Evolutionary conservation across 2,113 vertebrate species (phyloP).

Genomic region (Gasterosteus aculeatus): DNA sequence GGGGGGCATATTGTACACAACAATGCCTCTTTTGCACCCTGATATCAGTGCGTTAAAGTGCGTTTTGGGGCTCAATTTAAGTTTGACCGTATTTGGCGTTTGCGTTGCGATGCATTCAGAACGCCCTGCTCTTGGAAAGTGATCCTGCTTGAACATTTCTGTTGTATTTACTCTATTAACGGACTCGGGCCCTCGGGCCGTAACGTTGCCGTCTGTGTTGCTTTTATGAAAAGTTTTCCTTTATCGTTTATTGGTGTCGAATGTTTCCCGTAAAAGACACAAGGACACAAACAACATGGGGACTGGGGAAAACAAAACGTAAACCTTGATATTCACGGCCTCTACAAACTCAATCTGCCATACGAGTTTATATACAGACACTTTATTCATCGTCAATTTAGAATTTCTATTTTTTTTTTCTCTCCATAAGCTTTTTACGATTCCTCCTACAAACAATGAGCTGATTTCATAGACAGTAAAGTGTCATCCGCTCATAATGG

Average conservation of each 20-base stretch:
- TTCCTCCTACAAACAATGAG: background rate
- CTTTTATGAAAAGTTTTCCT: constrained; percentile 54
- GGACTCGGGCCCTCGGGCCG: constrained; percentile 40
- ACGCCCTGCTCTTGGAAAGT: constrained; percentile 1
- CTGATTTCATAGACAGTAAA: background rate
- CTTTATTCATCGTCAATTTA: background rate
- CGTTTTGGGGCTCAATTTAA: background rate
- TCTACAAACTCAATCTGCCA: constrained; percentile 1
- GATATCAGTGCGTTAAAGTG: background rate
- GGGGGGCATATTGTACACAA: background rate
- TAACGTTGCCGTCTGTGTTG: constrained; percentile 44
- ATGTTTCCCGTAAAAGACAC: constrained; percentile 13
- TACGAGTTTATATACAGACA: background rate
- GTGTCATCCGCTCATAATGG: background rate
- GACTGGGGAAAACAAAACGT: constrained; percentile 18
- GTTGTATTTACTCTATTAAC: constrained; percentile 25
- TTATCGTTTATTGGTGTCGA: constrained; percentile 27
- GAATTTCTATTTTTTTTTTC: background rate
- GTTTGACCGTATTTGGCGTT: background rate
- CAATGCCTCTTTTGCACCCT: background rate
- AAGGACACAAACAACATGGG: constrained; percentile 9
- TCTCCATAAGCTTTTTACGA: background rate
- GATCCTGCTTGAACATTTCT: constrained; percentile 6
- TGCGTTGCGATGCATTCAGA: constrained; percentile 10
- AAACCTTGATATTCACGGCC: constrained; percentile 11